phyloP scores from a whole-genome alignment of 2,113 vertebrate genomes.

The Melanerpes aurifrons region DNA sequence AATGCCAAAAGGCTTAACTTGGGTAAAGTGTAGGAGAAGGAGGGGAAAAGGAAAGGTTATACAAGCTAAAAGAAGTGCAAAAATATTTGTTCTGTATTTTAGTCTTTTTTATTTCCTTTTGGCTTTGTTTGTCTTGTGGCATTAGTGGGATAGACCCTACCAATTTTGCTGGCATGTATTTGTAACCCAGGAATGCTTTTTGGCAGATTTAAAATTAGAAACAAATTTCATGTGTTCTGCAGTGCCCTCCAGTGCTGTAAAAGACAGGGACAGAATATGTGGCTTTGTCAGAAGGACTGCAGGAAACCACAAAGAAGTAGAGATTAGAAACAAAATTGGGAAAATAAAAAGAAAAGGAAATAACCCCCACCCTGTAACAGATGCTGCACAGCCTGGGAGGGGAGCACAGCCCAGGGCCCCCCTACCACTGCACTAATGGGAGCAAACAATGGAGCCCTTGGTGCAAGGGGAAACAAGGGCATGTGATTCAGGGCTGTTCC shows the following conservation, averaged over 20 bases:
- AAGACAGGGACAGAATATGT: conserved; percentile 81
- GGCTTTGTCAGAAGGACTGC: conserved; percentile 85
- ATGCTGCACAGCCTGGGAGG: conserved; percentile 66
- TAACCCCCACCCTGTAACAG: conserved; percentile 71
- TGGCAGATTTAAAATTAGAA: conserved; percentile 93
- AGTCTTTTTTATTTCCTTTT: conserved; percentile 76
- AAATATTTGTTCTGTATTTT: conserved; percentile 63
- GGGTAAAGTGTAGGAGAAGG: background rate
- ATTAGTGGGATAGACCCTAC: conserved; percentile 70
- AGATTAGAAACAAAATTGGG: conserved; percentile 80
- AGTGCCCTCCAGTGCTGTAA: conserved; percentile 81
- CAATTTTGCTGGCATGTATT: conserved; percentile 78
- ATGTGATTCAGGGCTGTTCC: background rate
- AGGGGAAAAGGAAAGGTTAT: background rate
- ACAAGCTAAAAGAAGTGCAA: conserved; percentile 54
- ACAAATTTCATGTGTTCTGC: conserved; percentile 90
- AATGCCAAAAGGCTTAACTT: background rate
- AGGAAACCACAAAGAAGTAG: conserved; percentile 85
- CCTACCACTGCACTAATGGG: conserved; percentile 13
- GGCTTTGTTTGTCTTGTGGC: conserved; percentile 88
- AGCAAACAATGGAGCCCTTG: conserved; percentile 50
- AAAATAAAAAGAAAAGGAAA: conserved; percentile 58
- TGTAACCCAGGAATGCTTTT: conserved; percentile 80
- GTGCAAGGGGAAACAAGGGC: background rate
- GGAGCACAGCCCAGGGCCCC: conserved; percentile 45